These are phyloP conservation scores for Pogonognathellus flavescens DNA, from an alignment of 1,140 invertebrate genomes.

Conservation along the genomic window DNA sequence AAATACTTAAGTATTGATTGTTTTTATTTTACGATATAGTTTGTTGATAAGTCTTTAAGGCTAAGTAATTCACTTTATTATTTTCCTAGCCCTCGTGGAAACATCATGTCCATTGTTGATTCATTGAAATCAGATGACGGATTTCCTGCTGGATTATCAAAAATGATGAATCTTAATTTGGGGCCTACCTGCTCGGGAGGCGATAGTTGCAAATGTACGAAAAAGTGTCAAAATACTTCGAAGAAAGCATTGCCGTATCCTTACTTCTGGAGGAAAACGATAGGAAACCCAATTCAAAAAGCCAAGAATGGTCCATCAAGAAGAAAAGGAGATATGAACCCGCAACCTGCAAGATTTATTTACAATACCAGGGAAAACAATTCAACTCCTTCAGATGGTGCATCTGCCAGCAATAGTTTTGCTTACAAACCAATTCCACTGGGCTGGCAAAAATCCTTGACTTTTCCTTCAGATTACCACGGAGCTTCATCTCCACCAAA, in stretches of 20 bases:
- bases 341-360: conserved; percentile 29
- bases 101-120: conserved; percentile 3
- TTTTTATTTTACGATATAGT: no score
- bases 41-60: no score
- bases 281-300: conserved; percentile 52
- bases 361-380: neutral
- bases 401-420: neutral
- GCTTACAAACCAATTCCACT: neutral
- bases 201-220: conserved; percentile 11
- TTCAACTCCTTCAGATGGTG: neutral
- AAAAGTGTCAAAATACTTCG: conserved; percentile 14
- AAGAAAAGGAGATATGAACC: conserved; percentile 23
- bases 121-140: neutral
- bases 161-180: conserved; percentile 42
- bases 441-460: neutral
- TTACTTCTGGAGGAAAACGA: conserved; percentile 59
- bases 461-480: neutral
- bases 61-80: no score
- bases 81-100: no score
- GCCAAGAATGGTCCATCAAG: neutral
- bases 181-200: conserved; percentile 51
- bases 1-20: no score
- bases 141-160: conserved; percentile 12
- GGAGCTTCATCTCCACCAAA: neutral
- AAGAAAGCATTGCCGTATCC: conserved; percentile 50